Base-by-base conservation (phyloP, 2,888 invertebrate species). In the Tipula unca region DNA sequence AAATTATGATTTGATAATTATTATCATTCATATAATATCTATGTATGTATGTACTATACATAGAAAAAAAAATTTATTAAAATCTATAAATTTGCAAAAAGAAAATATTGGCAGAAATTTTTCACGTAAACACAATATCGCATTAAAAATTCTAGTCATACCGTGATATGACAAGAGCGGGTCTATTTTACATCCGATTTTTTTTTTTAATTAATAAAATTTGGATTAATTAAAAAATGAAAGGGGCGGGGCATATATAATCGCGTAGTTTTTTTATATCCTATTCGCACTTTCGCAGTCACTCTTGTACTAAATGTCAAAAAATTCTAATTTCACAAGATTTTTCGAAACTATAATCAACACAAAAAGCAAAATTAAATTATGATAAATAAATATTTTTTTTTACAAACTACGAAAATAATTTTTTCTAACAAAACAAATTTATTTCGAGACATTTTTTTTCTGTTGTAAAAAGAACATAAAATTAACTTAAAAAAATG, bases 211-310 rank as follows among this genome's bases (percentile, higher is more conserved):
- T 48, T 48, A 48, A 32, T 32, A 32, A 39, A 39, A 48, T 48
- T 48, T 48, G n/a, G n/a, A 2, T 48, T 48, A 48, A 48, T 48
- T 48, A 25, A 69, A 69, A 69, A 69, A 10, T 10, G 10, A 69
- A 69, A 69, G 69, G 69, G 69, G 69, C 69, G 69, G 69, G 69
- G 69, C 69, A 69, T 69, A 69, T 69, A 13, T 69, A 69, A 69
- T 69, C 69, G 25, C 25, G 25, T 69, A 69, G 10, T 25, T 25
- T 25, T 69, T 17, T 69, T 69, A 25, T 69, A 69, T 69, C 69
- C 69, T 25, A 69, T 69, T 69, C 69, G 69, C 25, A 69, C 25
- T 25, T 69, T 69, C 69, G 69, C 25, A 69, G 69, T 25, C 69
- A 69, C 69, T 69, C 69, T 25, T 20, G 25, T 69, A 25, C 10